Conservation (phyloP, 2,888 invertebrate genomes). For the Syrphus vitripennis region DNA sequence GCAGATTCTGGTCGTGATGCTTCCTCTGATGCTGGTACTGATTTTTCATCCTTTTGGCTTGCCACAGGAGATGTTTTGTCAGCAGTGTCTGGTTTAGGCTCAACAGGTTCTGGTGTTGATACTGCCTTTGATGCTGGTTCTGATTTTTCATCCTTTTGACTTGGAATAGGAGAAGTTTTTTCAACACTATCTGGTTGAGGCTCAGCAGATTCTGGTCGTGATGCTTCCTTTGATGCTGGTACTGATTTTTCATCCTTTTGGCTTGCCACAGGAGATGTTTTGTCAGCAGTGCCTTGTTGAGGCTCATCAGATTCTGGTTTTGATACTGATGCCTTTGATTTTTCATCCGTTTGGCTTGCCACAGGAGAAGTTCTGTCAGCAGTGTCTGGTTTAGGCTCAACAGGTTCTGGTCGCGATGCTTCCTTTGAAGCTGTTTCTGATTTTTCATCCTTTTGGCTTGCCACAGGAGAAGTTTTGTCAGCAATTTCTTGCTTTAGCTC, state of each 20-base stretch:
- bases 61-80: not conserved
- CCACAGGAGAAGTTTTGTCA: not conserved
- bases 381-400: slow-evolving; percentile 17
- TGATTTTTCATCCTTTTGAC: slow-evolving; percentile 47
- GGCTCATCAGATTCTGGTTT: slow-evolving; percentile 42
- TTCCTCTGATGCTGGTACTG: too few relatives aligned
- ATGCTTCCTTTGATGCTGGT: slow-evolving; percentile 51
- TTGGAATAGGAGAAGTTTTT: not conserved
- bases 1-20: slow-evolving; percentile 52
- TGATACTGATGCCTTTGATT: slow-evolving; percentile 30
- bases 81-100: not conserved
- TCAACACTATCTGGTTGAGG: slow-evolving; percentile 24
- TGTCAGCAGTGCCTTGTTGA: slow-evolving; percentile 44
- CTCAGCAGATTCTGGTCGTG: slow-evolving; percentile 71
- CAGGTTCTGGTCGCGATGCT: not conserved
- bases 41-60: slow-evolving; percentile 12
- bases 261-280: not conserved
- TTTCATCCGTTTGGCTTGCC: slow-evolving; percentile 16
- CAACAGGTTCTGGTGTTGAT: slow-evolving; percentile 62
- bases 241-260: slow-evolving; percentile 48
- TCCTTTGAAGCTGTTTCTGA: not conserved
- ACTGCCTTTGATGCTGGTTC: slow-evolving; percentile 49
- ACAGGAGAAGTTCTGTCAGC: not conserved
- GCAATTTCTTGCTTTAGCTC: not conserved
- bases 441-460: not conserved